These are phyloP conservation scores for Ictalurus punctatus DNA, from an alignment of 2,113 vertebrate species.

Conservation along the genomic window DNA sequence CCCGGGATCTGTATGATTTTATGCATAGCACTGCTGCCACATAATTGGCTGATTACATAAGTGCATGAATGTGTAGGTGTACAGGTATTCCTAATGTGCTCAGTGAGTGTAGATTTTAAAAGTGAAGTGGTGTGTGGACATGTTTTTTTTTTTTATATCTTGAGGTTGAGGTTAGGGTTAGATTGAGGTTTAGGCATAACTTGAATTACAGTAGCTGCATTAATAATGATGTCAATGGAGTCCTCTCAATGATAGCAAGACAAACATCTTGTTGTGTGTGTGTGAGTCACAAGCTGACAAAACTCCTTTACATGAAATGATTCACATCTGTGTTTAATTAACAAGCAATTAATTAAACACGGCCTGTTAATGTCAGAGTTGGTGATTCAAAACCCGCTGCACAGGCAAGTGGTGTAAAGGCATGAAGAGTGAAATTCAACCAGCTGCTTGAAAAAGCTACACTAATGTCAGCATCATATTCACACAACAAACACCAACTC, in stretches of 20 bases:
- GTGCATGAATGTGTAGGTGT: too few relatives aligned
- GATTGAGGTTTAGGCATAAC: too few relatives aligned
- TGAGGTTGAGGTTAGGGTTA: background rate
- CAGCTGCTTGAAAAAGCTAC: background rate
- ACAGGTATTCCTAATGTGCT: too few relatives aligned
- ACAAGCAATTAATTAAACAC: background rate
- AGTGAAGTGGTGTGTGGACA: background rate
- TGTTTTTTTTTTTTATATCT: background rate
- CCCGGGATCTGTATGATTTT: too few relatives aligned
- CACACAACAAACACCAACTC: background rate
- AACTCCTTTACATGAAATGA: background rate
- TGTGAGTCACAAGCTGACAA: background rate
- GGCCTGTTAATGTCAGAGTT: background rate
- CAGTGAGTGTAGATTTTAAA: too few relatives aligned
- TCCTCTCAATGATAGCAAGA: background rate
- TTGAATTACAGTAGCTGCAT: background rate
- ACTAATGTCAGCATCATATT: background rate
- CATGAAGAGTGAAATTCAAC: background rate
- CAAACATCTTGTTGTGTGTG: background rate
- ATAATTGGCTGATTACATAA: too few relatives aligned
- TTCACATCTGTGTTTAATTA: background rate
- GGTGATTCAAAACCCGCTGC: background rate
- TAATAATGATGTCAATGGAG: background rate
- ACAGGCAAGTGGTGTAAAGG: background rate
- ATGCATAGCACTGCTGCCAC: too few relatives aligned